Base-by-base conservation (phyloP, 2,113 vertebrate genomes). In the Pongo abelii region DNA sequence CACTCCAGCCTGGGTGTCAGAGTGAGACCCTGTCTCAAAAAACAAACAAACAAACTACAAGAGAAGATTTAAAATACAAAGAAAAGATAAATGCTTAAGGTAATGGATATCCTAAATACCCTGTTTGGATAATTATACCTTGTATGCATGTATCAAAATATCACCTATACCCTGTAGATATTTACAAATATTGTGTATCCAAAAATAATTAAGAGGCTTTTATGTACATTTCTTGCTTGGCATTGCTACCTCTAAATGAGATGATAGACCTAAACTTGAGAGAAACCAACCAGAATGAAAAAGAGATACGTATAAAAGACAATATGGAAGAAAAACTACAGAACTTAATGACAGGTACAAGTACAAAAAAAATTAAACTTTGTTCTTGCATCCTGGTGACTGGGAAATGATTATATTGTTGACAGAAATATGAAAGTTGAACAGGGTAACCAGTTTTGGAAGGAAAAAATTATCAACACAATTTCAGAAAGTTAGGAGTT, bases 401-500 rank as follows among this genome's bases (percentile, higher is more conserved):
- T 83, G 23, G 8, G n/a, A 40, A 88, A 91, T 87, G 35, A 75
- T 87, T 30, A 23, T 8, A 22, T 67, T 79, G 87, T 92, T 75
- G 35, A 93, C 30, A 91, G 81, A 87, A 52, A 50, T 35, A 77
- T 30, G 40, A 91, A 96, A 72, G 50, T 67, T 38, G 17, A 80
- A 40, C 4, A 43, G 6, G 72, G 74, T 32, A 72, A 57, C 43
- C 18, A 81, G 22, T 89, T 50, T 84, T 64, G 20, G 79, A 81
- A 77, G 35, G 18, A 92, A 94, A 94, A 79, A 89, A 43, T 52
- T 38, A 83, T 72, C 16, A 97, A 38, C 23, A 64, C 38, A 94
- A 75, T 67, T 95, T 96, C 52, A 90, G 69, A 70, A 86, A 87
- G 27, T n/a, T 91, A 50, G 22, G 70, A 89, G 32, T 84, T 90